Conservation (phyloP, 2,888 invertebrate genomes). For the Agonopterix subpropinquella region DNA sequence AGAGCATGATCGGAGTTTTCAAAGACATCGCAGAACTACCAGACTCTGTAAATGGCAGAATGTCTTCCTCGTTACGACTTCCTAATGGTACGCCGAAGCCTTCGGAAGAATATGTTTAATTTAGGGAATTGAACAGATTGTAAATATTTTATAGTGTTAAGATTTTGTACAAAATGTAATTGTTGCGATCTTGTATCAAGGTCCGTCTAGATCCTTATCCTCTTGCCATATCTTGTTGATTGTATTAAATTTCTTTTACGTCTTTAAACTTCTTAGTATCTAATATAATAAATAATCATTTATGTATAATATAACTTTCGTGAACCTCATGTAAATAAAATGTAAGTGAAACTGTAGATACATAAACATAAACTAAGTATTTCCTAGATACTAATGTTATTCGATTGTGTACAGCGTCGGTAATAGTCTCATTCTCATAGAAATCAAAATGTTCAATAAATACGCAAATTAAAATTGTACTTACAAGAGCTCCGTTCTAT, state of each 20-base stretch:
- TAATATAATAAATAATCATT: too few species aligned
- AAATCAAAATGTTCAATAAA: not conserved
- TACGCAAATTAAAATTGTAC: not conserved
- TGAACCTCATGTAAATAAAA: constrained; percentile 11
- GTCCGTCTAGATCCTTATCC: constrained; percentile 44
- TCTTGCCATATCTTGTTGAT: constrained; percentile 68
- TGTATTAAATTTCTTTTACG: constrained; percentile 11
- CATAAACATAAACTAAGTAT: not conserved
- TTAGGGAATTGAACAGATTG: constrained; percentile 6
- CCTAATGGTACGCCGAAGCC: constrained; percentile 88
- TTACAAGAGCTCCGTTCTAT: not conserved
- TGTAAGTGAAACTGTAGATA: constrained; percentile 6
- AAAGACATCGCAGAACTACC: constrained; percentile 97
- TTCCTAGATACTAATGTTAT: not conserved
- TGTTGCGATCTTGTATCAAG: constrained; percentile 71
- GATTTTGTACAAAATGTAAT: constrained; percentile 49
- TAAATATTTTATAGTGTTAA: constrained; percentile 29
- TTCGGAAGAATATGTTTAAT: constrained; percentile 91
- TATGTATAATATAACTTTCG: constrained; percentile 5
- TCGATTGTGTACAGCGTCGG: not conserved
- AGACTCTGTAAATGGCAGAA: constrained; percentile 84
- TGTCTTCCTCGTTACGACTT: constrained; percentile 83
- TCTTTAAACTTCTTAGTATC: constrained; percentile 2
- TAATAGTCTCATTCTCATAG: not conserved
- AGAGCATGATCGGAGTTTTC: constrained; percentile 95